A percentile compares a stretch with the other conserved stretches of the same genome.
phyloP scores from a whole-genome alignment of 2,113 vertebrate genomes.

The Hypomesus transpacificus region DNA sequence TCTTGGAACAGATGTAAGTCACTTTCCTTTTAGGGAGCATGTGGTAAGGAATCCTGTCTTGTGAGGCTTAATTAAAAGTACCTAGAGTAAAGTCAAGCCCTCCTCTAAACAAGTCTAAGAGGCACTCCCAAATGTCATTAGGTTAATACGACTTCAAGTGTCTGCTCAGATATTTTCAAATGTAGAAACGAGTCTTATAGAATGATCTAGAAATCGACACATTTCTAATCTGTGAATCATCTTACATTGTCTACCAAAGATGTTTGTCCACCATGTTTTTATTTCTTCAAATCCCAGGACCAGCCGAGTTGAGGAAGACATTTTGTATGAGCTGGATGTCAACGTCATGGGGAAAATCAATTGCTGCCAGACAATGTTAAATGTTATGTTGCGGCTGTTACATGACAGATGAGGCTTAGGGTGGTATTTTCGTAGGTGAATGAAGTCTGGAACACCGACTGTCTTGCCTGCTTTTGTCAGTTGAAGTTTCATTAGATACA shows the following conservation, averaged over 20 bases:
- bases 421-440: slow-evolving; percentile 61
- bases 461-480: slow-evolving; percentile 59
- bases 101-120: too few relatives aligned
- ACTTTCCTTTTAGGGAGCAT: neutral
- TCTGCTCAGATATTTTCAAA: too few relatives aligned
- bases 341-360: slow-evolving; percentile 68
- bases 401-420: slow-evolving; percentile 61
- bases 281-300: neutral
- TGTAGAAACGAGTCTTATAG: too few relatives aligned
- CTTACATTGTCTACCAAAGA: too few relatives aligned
- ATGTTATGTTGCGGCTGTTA: slow-evolving; percentile 63
- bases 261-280: too few relatives aligned
- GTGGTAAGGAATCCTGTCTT: neutral
- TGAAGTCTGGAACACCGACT: slow-evolving; percentile 53
- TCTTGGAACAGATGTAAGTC: neutral
- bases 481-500: slow-evolving; percentile 45
- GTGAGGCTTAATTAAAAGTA: neutral
- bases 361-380: slow-evolving; percentile 70
- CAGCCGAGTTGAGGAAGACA: slow-evolving; percentile 27
- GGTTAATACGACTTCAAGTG: too few relatives aligned
- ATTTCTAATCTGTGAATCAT: too few relatives aligned
- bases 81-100: neutral
- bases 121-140: too few relatives aligned
- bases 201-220: too few relatives aligned
- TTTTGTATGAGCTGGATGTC: slow-evolving; percentile 50